phyloP scores from a whole-genome alignment of 2,797 vertebrate species.

The Steatocranus sp. region DNA sequence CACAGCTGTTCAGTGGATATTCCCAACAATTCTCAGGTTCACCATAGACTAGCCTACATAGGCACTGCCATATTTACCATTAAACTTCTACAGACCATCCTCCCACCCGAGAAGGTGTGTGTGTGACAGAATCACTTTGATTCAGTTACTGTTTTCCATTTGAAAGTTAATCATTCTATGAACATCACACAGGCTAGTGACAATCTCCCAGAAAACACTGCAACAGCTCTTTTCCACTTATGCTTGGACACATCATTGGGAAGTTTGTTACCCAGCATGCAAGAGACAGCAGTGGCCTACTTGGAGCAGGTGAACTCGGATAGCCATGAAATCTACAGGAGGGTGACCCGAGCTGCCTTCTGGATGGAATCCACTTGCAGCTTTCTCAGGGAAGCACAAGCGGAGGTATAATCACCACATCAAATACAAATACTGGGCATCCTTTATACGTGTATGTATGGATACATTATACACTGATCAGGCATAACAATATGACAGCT shows the following conservation, averaged over 20 bases:
- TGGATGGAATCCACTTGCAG: constrained; percentile 87
- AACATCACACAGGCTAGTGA: constrained; percentile 73
- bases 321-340: constrained; percentile 82
- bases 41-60: constrained; percentile 86
- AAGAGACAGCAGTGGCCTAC: constrained; percentile 86
- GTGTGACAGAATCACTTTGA: not conserved
- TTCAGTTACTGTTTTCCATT: not conserved
- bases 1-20: constrained; percentile 67
- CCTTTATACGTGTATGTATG: not conserved
- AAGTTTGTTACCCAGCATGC: constrained; percentile 81
- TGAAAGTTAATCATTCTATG: not conserved
- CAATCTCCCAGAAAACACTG: constrained; percentile 80
- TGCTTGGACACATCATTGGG: constrained; percentile 85
- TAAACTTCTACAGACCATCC: constrained; percentile 84
- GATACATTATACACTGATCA: not conserved
- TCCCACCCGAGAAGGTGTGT: constrained; percentile 88
- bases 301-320: constrained; percentile 91
- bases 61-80: constrained; percentile 82
- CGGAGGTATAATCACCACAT: constrained; percentile 76
- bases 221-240: constrained; percentile 82
- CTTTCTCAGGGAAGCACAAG: constrained; percentile 81
- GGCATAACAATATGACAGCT: not conserved
- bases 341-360: constrained; percentile 73
- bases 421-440: not conserved
- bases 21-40: constrained; percentile 66